These are phyloP conservation scores for Drosophila dives DNA, from an alignment of 2,888 invertebrate species.

Conservation along the genomic window DNA sequence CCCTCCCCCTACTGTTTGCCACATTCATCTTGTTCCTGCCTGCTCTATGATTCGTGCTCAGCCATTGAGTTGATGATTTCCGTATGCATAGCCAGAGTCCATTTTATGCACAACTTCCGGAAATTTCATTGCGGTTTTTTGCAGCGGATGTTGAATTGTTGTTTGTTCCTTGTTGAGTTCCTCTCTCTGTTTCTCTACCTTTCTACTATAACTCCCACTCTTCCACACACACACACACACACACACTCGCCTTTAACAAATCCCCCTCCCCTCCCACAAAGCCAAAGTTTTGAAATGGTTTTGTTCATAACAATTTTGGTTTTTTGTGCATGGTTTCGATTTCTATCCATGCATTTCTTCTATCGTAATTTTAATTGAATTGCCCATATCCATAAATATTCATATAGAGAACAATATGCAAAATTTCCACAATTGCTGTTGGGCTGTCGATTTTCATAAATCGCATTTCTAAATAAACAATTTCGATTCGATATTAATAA, in stretches of 20 bases:
- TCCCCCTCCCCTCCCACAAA: constrained; percentile 2
- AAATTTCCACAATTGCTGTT: neutral
- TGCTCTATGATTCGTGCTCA: constrained; percentile 66
- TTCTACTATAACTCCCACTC: neutral
- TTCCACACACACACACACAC: neutral
- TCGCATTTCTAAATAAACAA: constrained; percentile 18
- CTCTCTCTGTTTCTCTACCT: constrained; percentile 28
- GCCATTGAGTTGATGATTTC: constrained; percentile 83
- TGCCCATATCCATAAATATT: constrained; percentile 37
- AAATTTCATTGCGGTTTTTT: constrained; percentile 81
- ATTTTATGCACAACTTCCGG: constrained; percentile 83
- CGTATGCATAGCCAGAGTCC: constrained; percentile 78
- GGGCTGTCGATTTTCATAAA: constrained; percentile 1
- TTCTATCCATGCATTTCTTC: neutral
- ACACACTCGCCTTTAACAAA: constrained; percentile 1
- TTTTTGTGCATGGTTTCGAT: constrained; percentile 2
- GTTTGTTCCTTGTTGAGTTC: constrained; percentile 43
- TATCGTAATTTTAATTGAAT: constrained; percentile 23
- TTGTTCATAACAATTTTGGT: constrained; percentile 28
- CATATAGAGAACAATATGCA: constrained; percentile 13
- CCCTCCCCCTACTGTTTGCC: neutral
- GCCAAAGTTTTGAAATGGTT: constrained; percentile 37
- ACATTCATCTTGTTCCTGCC: constrained; percentile 16
- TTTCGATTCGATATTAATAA: constrained; percentile 45
- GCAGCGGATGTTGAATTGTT: constrained; percentile 64